Percentiles rank a stretch among this genome's conserved stretches.
Conservation (phyloP, 2,888 invertebrate species). For the Mesorhabditis sp. region DNA sequence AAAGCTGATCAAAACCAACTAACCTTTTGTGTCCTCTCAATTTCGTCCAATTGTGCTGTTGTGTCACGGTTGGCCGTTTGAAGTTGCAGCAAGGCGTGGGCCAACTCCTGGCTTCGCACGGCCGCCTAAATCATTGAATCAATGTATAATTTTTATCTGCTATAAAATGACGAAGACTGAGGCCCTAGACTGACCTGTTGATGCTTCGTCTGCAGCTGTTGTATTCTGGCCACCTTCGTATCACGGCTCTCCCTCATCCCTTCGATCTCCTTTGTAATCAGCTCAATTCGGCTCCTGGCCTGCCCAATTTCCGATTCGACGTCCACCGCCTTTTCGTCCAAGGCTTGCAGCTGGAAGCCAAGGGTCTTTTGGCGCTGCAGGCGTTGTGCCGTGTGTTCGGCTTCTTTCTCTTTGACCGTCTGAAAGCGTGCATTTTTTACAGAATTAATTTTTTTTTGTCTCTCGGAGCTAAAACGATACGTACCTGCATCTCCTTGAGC, state of each 20-base stretch:
- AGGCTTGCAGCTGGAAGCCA: conserved; percentile 72
- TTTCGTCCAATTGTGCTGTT: conserved; percentile 18
- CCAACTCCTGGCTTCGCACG: conserved; percentile 55
- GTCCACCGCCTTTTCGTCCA: conserved; percentile 74
- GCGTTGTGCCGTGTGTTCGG: conserved; percentile 74
- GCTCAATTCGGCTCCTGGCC: conserved; percentile 25
- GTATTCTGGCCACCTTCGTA: conserved; percentile 74
- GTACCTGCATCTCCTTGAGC: conserved; percentile 74
- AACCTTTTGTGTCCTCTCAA: conserved; percentile 9
- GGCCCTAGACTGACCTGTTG: conserved; percentile 63
- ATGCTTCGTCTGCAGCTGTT: conserved; percentile 69
- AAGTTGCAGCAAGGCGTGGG: conserved; percentile 51
- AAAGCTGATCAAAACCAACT: neutral
- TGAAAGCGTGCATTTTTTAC: conserved; percentile 18
- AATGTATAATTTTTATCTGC: neutral
- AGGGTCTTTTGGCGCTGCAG: conserved; percentile 83
- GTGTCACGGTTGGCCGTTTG: conserved; percentile 45
- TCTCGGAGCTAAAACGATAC: conserved; percentile 71
- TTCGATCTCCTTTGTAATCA: conserved; percentile 73
- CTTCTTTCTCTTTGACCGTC: conserved; percentile 48
- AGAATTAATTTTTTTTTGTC: conserved; percentile 64
- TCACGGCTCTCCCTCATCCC: conserved; percentile 88
- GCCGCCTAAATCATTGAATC: conserved; percentile 27
- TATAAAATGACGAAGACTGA: conserved; percentile 5
- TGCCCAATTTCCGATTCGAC: conserved; percentile 68